Percentiles rank a stretch among this genome's conserved stretches.
phyloP scores from a whole-genome alignment of 53 echinoderm and acorn worm species.

The Paelopatides confundens region DNA sequence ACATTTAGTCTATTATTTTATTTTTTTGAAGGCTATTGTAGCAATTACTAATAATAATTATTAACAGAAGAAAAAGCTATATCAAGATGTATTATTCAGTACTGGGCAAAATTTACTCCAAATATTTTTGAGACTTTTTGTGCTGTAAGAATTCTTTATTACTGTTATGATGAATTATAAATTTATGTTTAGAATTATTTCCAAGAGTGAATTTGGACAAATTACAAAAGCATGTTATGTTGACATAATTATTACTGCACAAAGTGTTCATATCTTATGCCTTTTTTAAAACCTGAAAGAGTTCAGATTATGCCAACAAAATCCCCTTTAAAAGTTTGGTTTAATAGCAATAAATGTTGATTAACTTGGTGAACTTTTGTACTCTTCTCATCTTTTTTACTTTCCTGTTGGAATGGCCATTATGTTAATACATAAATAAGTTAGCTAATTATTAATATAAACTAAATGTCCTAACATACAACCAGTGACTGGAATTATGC shows the following conservation, averaged over 20 bases:
- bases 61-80: constrained; percentile 26
- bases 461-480: too few relatives aligned
- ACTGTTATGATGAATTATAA: constrained; percentile 25
- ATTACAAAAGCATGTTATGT: constrained; percentile 39
- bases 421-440: too few relatives aligned
- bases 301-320: constrained; percentile 56
- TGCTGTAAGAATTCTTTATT: constrained; percentile 43
- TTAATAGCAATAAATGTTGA: constrained; percentile 62
- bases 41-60: constrained; percentile 25
- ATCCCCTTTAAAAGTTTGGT: constrained; percentile 55
- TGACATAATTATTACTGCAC: constrained; percentile 54
- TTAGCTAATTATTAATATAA: neutral
- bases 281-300: constrained; percentile 46
- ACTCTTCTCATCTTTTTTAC: neutral
- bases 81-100: constrained; percentile 58
- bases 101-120: constrained; percentile 50
- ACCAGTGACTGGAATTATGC: too few relatives aligned
- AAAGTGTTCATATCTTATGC: constrained; percentile 61
- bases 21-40: constrained; percentile 4
- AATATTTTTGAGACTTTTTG: constrained; percentile 42
- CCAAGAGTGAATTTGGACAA: constrained; percentile 50
- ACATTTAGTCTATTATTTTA: too few relatives aligned
- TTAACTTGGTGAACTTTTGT: constrained; percentile 45
- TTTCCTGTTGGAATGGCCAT: too few relatives aligned
- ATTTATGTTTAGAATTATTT: constrained; percentile 55